Base-by-base conservation (phyloP, 2,888 invertebrate genomes). In the Tholera decimalis region DNA sequence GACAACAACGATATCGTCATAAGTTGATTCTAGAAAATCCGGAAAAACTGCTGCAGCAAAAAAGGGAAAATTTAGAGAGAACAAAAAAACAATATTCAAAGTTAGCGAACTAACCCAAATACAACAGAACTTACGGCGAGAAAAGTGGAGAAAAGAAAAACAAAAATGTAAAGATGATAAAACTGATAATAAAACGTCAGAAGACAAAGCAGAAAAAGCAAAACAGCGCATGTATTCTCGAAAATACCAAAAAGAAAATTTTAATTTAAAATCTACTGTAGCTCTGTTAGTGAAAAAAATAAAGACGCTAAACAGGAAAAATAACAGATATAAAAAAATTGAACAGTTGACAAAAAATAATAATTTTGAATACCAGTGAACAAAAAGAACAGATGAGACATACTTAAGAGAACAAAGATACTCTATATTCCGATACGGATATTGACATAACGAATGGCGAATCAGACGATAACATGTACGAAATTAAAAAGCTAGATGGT, bases 361-460 rank as follows among this genome's bases (percentile, higher is more conserved):
- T 41, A 20, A 41, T 41, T 41, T 41, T 20, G 1, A 11, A 41
- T 41, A 41, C 20, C 20, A 20, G 20, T 41, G 41, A 41, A 41
- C 41, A 41, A 0, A 3, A 41, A 41, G 41, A 41, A 41, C 41
- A 41, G 41, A 41, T 39, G 18, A 39, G 8, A 18, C 39, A 39
- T 39, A 39, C 20, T 41, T 9, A 20, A 20, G 41, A 41, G 20
- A 20, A 41, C 20, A 41, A 41, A 41, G 11, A 41, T 20, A 41
- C 20, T 11, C 41, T 20, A 41, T 41, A 41, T 41, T 41, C 41
- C 50, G 50, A 56, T 24, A 49, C 63, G 6, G 57, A 63, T 50
- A 47, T 24, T 24, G 56, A 63, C 33, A 39, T 63, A 56, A 63
- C 41, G n/a, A 50, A 56, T 63, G 63, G 56, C 35, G 63, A 63